phyloP scores from a whole-genome alignment of 2,888 invertebrate genomes.

The Sipha maydis region DNA sequence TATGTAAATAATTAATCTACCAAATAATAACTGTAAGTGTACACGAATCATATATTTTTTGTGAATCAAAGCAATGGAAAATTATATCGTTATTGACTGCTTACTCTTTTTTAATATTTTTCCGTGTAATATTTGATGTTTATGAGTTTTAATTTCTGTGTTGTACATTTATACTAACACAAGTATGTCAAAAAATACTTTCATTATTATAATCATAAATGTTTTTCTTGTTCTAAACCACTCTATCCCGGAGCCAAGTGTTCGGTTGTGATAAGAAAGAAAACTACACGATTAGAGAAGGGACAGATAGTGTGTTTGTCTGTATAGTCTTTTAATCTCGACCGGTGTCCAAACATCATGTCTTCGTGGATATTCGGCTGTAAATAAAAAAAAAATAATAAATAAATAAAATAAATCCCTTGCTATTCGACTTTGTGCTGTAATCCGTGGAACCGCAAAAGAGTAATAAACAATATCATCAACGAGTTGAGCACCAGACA shows the following conservation, averaged over 20 bases:
- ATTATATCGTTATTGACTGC: no score
- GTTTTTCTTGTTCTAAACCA: not conserved
- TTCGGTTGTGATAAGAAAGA: conserved; percentile 22
- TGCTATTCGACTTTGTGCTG: not conserved
- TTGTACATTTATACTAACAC: not conserved
- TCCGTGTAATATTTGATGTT: no score
- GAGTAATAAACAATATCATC: conserved; percentile 48
- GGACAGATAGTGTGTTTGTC: conserved; percentile 23
- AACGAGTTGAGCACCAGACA: conserved; percentile 1
- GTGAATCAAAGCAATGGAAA: no score
- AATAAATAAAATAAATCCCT: conserved; percentile 18
- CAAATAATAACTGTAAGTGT: no score
- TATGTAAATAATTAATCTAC: no score
- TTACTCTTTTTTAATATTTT: no score
- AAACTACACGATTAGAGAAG: conserved; percentile 2
- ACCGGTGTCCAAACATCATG: conserved; percentile 50
- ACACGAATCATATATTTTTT: no score
- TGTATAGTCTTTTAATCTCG: conserved; percentile 46
- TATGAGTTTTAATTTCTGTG: no score
- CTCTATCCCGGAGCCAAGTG: not conserved
- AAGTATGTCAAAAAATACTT: not conserved
- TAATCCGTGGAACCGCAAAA: conserved; percentile 5
- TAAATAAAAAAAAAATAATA: not conserved
- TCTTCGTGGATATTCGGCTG: conserved; percentile 23
- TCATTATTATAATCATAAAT: not conserved